Conservation (phyloP, 2,113 vertebrate species). For the Eptesicus fuscus region DNA sequence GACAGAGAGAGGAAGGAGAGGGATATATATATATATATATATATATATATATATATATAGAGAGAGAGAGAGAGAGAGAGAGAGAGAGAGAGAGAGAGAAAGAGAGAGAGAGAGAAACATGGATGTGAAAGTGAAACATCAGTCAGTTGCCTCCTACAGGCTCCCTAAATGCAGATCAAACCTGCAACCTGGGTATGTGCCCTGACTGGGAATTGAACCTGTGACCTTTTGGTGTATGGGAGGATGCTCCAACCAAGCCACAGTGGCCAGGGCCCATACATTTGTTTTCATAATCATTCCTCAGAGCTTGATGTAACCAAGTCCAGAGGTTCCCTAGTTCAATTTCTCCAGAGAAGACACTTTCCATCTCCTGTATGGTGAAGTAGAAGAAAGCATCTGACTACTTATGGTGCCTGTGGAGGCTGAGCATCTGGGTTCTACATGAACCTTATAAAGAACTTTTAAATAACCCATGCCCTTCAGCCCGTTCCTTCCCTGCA, state of each 20-base stretch:
- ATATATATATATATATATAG: no score
- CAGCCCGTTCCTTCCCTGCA: neutral
- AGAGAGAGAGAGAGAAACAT: no score
- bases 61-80: no score
- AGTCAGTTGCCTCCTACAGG: no score
- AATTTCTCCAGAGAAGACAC: neutral
- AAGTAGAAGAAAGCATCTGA: neutral
- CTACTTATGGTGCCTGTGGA: neutral
- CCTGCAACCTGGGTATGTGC: neutral
- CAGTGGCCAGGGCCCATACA: neutral
- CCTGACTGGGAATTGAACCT: neutral
- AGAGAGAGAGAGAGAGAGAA: no score
- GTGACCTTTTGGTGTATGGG: neutral
- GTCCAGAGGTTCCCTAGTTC: neutral
- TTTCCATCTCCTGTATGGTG: neutral
- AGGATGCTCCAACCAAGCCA: neutral
- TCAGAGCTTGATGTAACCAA: neutral
- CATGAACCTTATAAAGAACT: neutral
- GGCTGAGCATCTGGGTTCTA: neutral
- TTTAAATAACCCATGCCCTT: neutral
- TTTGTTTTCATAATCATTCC: neutral
- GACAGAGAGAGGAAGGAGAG: no score
- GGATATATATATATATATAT: no score
- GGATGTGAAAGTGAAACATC: no score
- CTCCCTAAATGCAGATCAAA: neutral